These are phyloP conservation scores for Sternotherus odoratus DNA, from an alignment of 2,797 vertebrate species.

Conservation along the genomic window DNA sequence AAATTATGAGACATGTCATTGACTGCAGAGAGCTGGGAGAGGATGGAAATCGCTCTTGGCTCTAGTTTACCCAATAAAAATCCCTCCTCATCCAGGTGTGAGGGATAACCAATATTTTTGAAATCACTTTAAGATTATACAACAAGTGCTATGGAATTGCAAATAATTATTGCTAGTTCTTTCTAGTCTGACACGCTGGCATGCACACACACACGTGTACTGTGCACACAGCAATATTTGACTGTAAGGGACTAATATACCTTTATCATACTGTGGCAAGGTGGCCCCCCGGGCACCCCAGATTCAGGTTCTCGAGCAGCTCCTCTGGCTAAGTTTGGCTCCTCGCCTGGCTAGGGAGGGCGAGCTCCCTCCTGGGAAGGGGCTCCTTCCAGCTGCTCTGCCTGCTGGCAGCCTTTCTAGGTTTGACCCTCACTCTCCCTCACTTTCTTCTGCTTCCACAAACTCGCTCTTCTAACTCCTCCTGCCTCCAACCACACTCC, in stretches of 20 bases:
- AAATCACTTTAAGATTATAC: background rate
- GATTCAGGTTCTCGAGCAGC: too few species aligned
- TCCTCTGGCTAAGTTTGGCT: too few species aligned
- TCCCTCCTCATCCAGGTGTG: accelerated
- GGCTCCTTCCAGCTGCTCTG: too few species aligned
- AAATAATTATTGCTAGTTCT: background rate
- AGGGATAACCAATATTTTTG: background rate
- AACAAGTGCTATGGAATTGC: background rate
- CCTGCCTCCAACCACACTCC: too few species aligned
- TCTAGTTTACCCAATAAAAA: background rate
- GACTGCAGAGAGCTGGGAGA: background rate
- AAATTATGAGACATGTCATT: background rate
- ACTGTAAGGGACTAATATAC: background rate
- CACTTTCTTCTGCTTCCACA: too few species aligned
- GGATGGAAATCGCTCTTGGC: background rate
- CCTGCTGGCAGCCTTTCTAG: too few species aligned
- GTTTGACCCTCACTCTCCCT: too few species aligned
- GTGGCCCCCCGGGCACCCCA: too few species aligned
- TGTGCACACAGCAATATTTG: background rate
- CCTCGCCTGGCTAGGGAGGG: too few species aligned
- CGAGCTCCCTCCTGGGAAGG: too few species aligned
- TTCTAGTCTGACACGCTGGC: background rate
- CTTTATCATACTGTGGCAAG: too few species aligned
- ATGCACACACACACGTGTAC: background rate
- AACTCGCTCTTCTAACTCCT: too few species aligned